These are phyloP conservation scores for Xiphophorus birchmanni DNA, from an alignment of 2,797 vertebrate species.

Conservation along the genomic window DNA sequence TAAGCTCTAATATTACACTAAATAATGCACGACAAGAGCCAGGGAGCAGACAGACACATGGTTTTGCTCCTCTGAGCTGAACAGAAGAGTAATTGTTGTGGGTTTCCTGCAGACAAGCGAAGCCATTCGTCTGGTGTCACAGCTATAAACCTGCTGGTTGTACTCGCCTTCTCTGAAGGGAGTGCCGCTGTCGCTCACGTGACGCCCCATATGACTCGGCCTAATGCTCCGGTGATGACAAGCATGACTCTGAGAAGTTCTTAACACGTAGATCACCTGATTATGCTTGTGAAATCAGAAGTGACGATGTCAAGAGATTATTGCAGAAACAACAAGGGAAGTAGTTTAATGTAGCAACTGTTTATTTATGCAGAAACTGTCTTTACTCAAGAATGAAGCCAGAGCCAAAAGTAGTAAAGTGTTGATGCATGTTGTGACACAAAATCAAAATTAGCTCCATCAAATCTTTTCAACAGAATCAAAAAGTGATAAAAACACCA, in stretches of 20 bases:
- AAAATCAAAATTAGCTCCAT: background rate
- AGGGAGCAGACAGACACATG: slow-evolving; percentile 6
- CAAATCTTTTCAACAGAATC: background rate
- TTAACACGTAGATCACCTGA: background rate
- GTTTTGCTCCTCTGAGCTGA: slow-evolving; percentile 17
- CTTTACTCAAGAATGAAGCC: background rate
- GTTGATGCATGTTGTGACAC: background rate
- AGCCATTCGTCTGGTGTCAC: slow-evolving; percentile 26
- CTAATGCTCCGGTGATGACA: slow-evolving; percentile 32
- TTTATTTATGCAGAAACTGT: background rate
- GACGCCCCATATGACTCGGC: slow-evolving; percentile 35
- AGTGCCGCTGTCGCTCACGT: slow-evolving; percentile 36
- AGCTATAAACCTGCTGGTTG: slow-evolving; percentile 31
- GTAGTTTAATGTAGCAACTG: background rate
- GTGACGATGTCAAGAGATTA: background rate
- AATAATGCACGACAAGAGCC: slow-evolving; percentile 13
- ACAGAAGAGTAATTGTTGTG: slow-evolving; percentile 45
- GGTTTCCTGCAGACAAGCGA: slow-evolving; percentile 41
- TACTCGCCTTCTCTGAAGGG: slow-evolving; percentile 5
- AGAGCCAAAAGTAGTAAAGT: background rate
- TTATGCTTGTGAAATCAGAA: background rate
- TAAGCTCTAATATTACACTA: slow-evolving; percentile 11
- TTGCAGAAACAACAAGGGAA: background rate
- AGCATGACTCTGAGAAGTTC: background rate
- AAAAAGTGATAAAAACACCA: background rate